Conservation (phyloP, 2,888 invertebrate species). For the Uloborus plumipes region DNA sequence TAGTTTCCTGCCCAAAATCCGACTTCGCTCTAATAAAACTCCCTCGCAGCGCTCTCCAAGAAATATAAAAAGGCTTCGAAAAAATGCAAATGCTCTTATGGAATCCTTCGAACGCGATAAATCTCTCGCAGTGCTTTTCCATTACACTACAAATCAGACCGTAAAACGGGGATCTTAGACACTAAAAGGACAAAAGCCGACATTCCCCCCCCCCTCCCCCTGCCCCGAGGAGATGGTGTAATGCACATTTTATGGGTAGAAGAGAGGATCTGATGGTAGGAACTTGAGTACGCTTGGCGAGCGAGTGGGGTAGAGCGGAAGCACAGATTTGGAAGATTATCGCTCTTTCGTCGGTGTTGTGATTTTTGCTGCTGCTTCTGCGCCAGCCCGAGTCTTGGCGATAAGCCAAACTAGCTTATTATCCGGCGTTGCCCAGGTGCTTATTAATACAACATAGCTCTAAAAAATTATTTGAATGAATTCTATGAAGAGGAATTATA, state of each 20-base stretch:
- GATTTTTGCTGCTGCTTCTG: too few species aligned
- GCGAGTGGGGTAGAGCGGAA: background rate
- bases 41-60: too few species aligned
- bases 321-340: too few species aligned
- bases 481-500: too few species aligned
- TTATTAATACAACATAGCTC: too few species aligned
- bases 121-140: slow-evolving; percentile 24
- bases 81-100: slow-evolving; percentile 53
- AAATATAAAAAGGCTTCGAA: too few species aligned
- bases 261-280: background rate
- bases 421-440: too few species aligned
- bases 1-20: slow-evolving; percentile 27
- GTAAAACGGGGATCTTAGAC: slow-evolving; percentile 44
- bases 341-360: too few species aligned
- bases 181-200: slow-evolving; percentile 34
- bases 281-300: slow-evolving; percentile 15
- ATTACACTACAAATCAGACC: slow-evolving; percentile 51
- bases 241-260: slow-evolving; percentile 46
- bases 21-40: slow-evolving; percentile 24
- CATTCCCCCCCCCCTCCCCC: slow-evolving; percentile 3
- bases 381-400: too few species aligned
- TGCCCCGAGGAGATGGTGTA: slow-evolving; percentile 20
- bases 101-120: slow-evolving; percentile 34
- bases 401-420: too few species aligned
- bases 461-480: too few species aligned